phyloP scores from a whole-genome alignment of 2,888 invertebrate species.

The Caenorhabditis imperialis region DNA sequence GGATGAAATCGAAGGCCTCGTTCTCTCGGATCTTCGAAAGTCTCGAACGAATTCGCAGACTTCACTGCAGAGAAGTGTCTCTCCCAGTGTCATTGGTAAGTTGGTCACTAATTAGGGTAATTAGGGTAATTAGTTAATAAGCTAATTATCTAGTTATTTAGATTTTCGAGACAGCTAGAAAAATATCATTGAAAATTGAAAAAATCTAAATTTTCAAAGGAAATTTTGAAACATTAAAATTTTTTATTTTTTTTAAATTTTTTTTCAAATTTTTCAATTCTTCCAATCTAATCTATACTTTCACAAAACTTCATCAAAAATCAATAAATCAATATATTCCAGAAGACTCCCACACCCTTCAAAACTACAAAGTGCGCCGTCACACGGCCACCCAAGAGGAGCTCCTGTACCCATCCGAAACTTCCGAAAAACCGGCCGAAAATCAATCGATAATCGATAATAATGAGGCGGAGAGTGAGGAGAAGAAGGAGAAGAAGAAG shows the following conservation, averaged over 20 bases:
- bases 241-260: background rate
- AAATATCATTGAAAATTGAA: too few species aligned
- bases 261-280: too few species aligned
- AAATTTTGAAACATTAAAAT: too few species aligned
- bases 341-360: constrained; percentile 53
- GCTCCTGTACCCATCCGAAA: constrained; percentile 81
- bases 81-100: constrained; percentile 53
- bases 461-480: constrained; percentile 16
- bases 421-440: constrained; percentile 34
- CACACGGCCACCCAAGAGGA: constrained; percentile 84
- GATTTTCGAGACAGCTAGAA: too few species aligned
- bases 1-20: constrained; percentile 50
- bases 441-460: constrained; percentile 1
- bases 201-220: too few species aligned
- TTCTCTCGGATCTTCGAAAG: constrained; percentile 39
- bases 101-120: background rate
- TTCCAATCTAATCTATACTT: too few species aligned
- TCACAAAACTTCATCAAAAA: too few species aligned
- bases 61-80: constrained; percentile 47
- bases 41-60: constrained; percentile 53
- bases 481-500: constrained; percentile 37
- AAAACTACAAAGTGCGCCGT: constrained; percentile 81
- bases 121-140: too few species aligned
- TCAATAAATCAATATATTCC: too few species aligned
- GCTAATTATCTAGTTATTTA: too few species aligned